Base-by-base conservation (phyloP, 2,888 invertebrate genomes). In the Siphlonurus alternatus region DNA sequence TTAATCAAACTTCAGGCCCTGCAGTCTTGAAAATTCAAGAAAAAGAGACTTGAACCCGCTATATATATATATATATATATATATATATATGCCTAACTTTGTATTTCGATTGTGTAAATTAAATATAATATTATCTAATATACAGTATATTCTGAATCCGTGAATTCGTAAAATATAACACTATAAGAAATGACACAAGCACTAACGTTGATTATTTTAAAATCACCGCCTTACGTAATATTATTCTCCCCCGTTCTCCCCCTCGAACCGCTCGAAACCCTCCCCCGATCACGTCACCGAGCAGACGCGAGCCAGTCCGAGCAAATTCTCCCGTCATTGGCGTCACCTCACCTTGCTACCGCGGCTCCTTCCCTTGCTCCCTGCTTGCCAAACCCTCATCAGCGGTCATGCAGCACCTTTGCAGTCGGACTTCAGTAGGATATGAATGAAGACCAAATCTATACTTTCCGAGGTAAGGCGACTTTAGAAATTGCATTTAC, bases 361-460 rank as follows among this genome's bases (percentile, higher is more conserved):
- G 38, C 5, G 15, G 38, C 15, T 15, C 38, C 15, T 38, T 38
- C 15, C 38, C 38, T 15, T 10, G 15, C 5, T 15, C 38, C 38
- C 38, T 38, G 5, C 7, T 38, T 38, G 7, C 5, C 38, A 10
- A 15, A 38, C 5, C 5, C 15, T 38, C 15, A 38, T 38, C 38
- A 38, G 38, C 15, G 38, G 38, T 15, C 38, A 38, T 38, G 38
- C 38, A 38, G 38, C 38, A 38, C 38, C 5, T 38, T 38, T 38
- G 38, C 38, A 38, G 7, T 15, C 38, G 38, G 38, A 38, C 15
- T 38, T 38, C 15, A 38, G 38, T 38, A 15, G 38, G 38, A 75
- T 88, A 89, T 90, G 90, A 89, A 90, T 90, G 89, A 88, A 86
- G 89, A 84, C 88, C 83, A 88, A 87, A 80, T 86, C 83, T 82